Conservation (phyloP, 2,797 vertebrate species). For the Propithecus deckenii region DNA sequence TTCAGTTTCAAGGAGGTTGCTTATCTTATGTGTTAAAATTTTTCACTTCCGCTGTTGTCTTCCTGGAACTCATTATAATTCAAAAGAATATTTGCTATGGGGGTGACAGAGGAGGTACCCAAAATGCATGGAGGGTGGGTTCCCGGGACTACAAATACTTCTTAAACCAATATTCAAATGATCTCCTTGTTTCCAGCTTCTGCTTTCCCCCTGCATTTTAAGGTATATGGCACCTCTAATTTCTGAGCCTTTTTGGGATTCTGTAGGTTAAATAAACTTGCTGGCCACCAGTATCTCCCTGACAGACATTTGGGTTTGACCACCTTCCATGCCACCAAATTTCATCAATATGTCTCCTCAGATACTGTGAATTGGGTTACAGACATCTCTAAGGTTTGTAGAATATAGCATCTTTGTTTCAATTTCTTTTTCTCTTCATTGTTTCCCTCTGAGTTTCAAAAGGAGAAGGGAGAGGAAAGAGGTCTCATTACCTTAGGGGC, state of each 20-base stretch:
- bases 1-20: not conserved
- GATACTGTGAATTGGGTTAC: not conserved
- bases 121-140: not conserved
- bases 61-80: not conserved
- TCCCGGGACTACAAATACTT: not conserved
- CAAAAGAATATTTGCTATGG: not conserved
- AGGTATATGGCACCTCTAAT: not conserved
- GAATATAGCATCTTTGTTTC: not conserved
- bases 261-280: not conserved
- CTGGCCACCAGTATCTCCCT: not conserved
- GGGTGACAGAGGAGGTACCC: rapidly evolving
- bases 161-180: not conserved
- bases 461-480: not conserved
- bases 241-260: not conserved
- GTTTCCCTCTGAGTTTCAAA: not conserved
- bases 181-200: not conserved
- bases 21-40: not conserved
- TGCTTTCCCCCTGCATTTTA: rapidly evolving
- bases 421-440: not conserved
- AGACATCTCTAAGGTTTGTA: not conserved
- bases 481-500: not conserved
- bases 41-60: not conserved
- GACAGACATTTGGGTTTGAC: not conserved
- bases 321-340: not conserved
- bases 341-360: not conserved